phyloP scores from a whole-genome alignment of 1,140 invertebrate genomes.

The Microplitis demolitor region DNA sequence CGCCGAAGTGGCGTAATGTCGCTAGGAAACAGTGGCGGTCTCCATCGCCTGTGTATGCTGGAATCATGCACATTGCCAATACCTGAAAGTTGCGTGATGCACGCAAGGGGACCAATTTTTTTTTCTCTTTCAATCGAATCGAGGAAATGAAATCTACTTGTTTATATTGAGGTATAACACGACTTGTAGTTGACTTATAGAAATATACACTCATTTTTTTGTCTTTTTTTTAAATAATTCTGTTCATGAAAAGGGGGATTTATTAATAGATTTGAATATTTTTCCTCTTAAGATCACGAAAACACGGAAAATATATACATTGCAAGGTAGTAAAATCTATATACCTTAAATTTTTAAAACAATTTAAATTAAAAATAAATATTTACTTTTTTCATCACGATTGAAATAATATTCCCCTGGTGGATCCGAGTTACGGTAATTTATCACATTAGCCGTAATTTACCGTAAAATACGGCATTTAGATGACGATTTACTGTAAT shows the following conservation, averaged over 20 bases:
- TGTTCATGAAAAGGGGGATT: no score
- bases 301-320: no score
- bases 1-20: conserved; percentile 75
- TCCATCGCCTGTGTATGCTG: conserved; percentile 72
- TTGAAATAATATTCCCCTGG: no score
- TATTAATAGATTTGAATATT: background rate
- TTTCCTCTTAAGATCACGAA: background rate
- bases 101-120: conserved; percentile 17
- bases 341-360: no score
- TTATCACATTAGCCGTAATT: no score
- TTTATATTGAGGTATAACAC: background rate
- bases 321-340: no score
- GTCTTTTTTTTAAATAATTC: background rate
- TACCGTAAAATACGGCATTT: no score
- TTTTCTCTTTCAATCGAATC: background rate
- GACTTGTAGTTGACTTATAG: background rate
- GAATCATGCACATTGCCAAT: conserved; percentile 40
- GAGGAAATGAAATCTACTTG: background rate
- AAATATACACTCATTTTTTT: background rate
- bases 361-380: no score
- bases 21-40: conserved; percentile 72
- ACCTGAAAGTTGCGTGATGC: conserved; percentile 27
- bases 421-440: no score
- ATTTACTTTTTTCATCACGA: no score
- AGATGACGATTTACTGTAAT: no score